A percentile compares a stretch with the other conserved stretches of the same genome.
Evolutionary conservation across 2,113 vertebrate species (phyloP).

Genomic region (Pelodiscus sinensis): DNA sequence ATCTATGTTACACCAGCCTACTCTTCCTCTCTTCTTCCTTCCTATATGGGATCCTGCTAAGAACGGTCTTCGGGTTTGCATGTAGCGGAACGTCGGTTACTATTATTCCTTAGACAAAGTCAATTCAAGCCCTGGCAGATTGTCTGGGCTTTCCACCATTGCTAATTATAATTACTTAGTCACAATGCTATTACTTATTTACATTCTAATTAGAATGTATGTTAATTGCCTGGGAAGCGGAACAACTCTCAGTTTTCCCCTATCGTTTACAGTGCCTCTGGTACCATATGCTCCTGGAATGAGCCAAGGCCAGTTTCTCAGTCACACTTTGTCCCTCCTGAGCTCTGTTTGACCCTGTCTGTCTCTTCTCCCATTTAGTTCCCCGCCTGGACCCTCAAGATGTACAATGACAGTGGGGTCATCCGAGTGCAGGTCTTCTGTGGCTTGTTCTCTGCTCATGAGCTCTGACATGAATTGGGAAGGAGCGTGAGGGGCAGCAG

Average conservation of each 20-base stretch:
- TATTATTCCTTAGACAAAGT: neutral
- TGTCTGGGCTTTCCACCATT: conserved; percentile 26
- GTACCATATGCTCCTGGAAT: neutral
- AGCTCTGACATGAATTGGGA: neutral
- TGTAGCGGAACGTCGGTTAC: neutral
- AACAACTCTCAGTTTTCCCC: neutral
- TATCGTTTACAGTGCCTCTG: neutral
- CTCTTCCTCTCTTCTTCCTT: neutral
- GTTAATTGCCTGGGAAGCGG: conserved; percentile 29
- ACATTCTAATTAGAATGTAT: conserved; percentile 50
- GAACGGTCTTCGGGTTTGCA: neutral
- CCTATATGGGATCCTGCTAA: rapidly evolving
- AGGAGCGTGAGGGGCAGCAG: neutral
- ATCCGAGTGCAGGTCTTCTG: neutral
- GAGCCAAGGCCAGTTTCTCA: neutral
- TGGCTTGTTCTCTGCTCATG: neutral
- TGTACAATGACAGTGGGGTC: neutral
- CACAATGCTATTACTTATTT: conserved; percentile 60
- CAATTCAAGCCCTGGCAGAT: conserved; percentile 50
- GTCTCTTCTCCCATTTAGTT: neutral
- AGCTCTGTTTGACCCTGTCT: neutral
- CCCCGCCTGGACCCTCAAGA: neutral
- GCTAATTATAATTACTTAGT: conserved; percentile 33
- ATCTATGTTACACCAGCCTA: neutral
- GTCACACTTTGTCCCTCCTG: neutral